Evolutionary conservation across 2,797 vertebrate species (phyloP).

Genomic region (Cygnus olor): DNA sequence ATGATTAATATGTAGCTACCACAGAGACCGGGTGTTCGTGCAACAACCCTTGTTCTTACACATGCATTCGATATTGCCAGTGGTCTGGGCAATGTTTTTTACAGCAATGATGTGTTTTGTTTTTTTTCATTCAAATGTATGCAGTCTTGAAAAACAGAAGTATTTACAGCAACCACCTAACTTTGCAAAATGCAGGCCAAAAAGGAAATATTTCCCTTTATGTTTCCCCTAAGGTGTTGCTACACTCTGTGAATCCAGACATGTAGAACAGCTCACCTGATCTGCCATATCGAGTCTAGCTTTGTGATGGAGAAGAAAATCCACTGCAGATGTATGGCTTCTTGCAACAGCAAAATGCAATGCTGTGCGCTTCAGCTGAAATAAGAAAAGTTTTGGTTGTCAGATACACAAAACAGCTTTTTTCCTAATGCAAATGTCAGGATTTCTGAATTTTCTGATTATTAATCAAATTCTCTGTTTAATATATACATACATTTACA

Average conservation of each 20-base stretch:
- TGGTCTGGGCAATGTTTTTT: neutral
- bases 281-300: slow-evolving; percentile 88
- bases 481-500: neutral
- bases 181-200: rapidly evolving
- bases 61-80: neutral
- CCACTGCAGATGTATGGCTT: slow-evolving; percentile 80
- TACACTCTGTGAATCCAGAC: neutral
- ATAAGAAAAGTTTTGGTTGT: slow-evolving; percentile 16
- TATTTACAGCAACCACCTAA: neutral
- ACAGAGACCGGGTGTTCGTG: neutral
- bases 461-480: neutral
- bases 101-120: neutral
- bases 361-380: slow-evolving; percentile 86
- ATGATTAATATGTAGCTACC: neutral
- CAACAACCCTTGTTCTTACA: neutral
- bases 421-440: neutral
- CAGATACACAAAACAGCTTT: neutral
- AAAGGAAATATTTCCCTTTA: neutral
- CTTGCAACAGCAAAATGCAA: slow-evolving; percentile 90
- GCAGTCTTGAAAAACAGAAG: neutral
- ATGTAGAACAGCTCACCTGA: slow-evolving; percentile 79
- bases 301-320: slow-evolving; percentile 87
- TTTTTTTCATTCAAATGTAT: neutral
- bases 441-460: neutral
- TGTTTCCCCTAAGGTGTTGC: neutral